Base-by-base conservation (phyloP, 2,113 vertebrate genomes). In the Cyrtonyx montezumae region DNA sequence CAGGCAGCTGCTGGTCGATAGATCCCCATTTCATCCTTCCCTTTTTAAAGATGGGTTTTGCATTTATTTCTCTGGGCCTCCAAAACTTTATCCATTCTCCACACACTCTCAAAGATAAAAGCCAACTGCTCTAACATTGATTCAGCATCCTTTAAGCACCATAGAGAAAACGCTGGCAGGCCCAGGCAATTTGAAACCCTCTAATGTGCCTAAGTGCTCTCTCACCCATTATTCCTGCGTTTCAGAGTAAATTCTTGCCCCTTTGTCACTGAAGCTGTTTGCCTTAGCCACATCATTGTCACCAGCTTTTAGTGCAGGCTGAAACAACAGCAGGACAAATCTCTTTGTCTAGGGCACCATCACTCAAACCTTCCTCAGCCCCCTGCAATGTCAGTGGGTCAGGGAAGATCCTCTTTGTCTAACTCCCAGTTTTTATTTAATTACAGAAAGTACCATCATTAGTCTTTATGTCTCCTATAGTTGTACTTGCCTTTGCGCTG, bases 51-150 rank as follows among this genome's bases (percentile, higher is more conserved):
- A 45, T 21, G n/a, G 53, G 28, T 7, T 73, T 76, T 71, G 43
- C 66, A 68, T 87, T 93, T 86, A 15, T 91, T 90, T 87, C 91
- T 76, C 30, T 49, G 61, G 70, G 40, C 40, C n/a, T 84, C 75
- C 53, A 83, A 36, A 58, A 45, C 66, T 74, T 70, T 71, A 36
- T 67, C 46, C n/a, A 19, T 70, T 82, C 71, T 87, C 67, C 55
- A 42, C 75, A 66, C 59, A 53, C 21, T 34, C 67, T 63, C 9
- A 23, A 68, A 92, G 62, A 77, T 25, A 89, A 92, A 94, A 95
- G 63, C 40, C 74, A 87, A 30, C 40, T 45, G 58, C 48, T 84
- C 70, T 1, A 36, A 91, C 75, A 89, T 69, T 62, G 84, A 82
- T 89, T 82, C 49, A 45, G n/a, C 45, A 53, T 84, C 62, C 63